Base-by-base conservation (phyloP, 2,113 vertebrate species). In the Diadophis punctatus region DNA sequence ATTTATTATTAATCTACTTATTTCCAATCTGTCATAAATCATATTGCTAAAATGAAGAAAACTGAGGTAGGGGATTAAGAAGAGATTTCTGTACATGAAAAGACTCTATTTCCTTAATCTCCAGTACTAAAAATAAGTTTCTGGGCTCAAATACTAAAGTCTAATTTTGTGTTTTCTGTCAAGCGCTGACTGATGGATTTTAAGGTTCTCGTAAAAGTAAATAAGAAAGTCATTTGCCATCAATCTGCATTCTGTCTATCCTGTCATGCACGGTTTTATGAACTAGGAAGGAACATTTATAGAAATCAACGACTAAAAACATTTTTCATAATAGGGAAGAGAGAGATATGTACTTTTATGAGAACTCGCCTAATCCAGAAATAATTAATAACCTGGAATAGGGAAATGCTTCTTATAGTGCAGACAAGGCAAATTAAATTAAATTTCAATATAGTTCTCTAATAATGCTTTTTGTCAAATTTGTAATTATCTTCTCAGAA, bases 221-320 rank as follows among this genome's bases (percentile, higher is more conserved):
- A 22, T 22, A 80, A 80, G 34, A 80, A 80, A 80, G 34, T 80
- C 34, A 22, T 39, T 80, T 80, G 74, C n/a, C 34, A 43, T 80
- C 74, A 80, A 6, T 80, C 74, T 80, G 34, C 18, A 80, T 80
- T 80, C 74, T 80, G 18, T 80, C 74, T 80, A 43, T 80, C 34
- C 74, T 80, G 74, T 80, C 74, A 43, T 43, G 34, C 20, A 43
- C 34, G 9, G 34, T 90, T 89, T 25, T 92, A 86, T 58, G 23
- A 86, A 34, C 51, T 22, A 60, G 27, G 23, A 6, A 48, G 55
- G 25, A 0, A 4, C 90, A 93, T 95, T 96, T 94, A 95, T 94
- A 90, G 86, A 89, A 96, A 97, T 94, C 96, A 95, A 94, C 93
- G 85, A 63, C 93, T 94, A 95, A 2, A 46, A 46, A 95, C 91